Evolutionary conservation across 1,140 invertebrate genomes (phyloP).

Genomic region (Oscheius sp.): DNA sequence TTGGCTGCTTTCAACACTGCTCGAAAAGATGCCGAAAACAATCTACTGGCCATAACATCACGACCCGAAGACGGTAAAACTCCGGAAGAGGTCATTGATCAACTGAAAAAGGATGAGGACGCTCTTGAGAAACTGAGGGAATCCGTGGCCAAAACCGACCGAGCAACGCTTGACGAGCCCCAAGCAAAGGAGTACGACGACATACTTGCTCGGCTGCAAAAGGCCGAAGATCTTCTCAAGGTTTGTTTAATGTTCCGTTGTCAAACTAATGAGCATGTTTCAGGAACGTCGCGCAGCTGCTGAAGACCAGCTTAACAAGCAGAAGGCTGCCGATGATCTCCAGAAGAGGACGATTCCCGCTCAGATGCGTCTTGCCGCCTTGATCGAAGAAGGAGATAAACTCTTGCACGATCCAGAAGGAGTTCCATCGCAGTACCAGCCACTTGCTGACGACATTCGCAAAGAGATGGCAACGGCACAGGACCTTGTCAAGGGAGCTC

Average conservation of each 20-base stretch:
- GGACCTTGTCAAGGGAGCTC: constrained; percentile 17
- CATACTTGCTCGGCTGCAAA: background rate
- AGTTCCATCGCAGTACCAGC: constrained; percentile 40
- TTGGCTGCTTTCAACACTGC: constrained; percentile 40
- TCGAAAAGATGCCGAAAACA: constrained; percentile 36
- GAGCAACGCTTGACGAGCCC: background rate
- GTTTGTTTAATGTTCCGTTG: background rate
- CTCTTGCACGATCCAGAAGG: constrained; percentile 42
- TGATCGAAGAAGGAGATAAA: constrained; percentile 40
- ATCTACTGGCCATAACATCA: constrained; percentile 8
- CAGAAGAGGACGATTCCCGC: constrained; percentile 17
- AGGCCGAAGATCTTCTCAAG: constrained; percentile 7
- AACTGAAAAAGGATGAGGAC: constrained; percentile 4
- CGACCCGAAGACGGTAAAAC: background rate
- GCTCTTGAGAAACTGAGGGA: background rate
- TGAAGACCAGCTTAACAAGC: background rate
- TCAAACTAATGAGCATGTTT: constrained; percentile 2
- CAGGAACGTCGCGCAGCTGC: constrained; percentile 9
- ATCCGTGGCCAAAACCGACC: background rate
- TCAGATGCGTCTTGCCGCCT: constrained; percentile 26
- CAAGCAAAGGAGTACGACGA: constrained; percentile 8
- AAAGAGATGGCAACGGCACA: constrained; percentile 11
- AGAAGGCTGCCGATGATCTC: constrained; percentile 23
- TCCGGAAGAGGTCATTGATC: constrained; percentile 1
- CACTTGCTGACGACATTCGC: background rate